These are phyloP conservation scores for Harlomillsia oculata DNA, from an alignment of 1,140 invertebrate species.

Conservation along the genomic window DNA sequence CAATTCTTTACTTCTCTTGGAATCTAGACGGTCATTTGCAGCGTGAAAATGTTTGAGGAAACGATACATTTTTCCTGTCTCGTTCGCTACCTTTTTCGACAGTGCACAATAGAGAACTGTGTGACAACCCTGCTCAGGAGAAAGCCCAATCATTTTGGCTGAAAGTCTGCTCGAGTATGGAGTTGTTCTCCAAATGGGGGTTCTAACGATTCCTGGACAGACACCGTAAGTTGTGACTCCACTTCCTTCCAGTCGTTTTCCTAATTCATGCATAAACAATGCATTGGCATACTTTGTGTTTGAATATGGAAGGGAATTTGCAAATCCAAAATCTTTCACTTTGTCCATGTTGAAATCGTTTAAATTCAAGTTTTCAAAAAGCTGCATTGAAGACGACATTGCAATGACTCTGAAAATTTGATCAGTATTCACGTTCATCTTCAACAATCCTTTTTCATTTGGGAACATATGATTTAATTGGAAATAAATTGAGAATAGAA, in stretches of 20 bases:
- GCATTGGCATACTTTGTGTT: slow-evolving; percentile 6
- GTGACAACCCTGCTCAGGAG: slow-evolving; percentile 20
- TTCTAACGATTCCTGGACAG: slow-evolving; percentile 2
- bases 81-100: slow-evolving; percentile 36
- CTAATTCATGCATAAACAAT: background rate
- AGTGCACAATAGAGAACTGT: slow-evolving; percentile 41
- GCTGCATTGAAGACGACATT: slow-evolving; percentile 3
- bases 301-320: background rate
- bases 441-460: background rate
- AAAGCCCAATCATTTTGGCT: slow-evolving; percentile 13
- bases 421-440: background rate
- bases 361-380: background rate
- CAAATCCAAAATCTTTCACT: background rate
- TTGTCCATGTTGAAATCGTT: slow-evolving; percentile 6
- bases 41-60: slow-evolving; percentile 38
- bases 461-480: slow-evolving; percentile 76
- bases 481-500: slow-evolving; percentile 71
- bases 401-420: background rate
- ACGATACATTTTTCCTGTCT: slow-evolving; percentile 38
- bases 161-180: slow-evolving; percentile 6
- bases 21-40: slow-evolving; percentile 36
- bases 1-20: slow-evolving; percentile 39
- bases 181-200: slow-evolving; percentile 16
- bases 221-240: background rate
- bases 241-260: background rate